Conservation (phyloP, 2,888 invertebrate species). For the Eupithecia subumbrata region DNA sequence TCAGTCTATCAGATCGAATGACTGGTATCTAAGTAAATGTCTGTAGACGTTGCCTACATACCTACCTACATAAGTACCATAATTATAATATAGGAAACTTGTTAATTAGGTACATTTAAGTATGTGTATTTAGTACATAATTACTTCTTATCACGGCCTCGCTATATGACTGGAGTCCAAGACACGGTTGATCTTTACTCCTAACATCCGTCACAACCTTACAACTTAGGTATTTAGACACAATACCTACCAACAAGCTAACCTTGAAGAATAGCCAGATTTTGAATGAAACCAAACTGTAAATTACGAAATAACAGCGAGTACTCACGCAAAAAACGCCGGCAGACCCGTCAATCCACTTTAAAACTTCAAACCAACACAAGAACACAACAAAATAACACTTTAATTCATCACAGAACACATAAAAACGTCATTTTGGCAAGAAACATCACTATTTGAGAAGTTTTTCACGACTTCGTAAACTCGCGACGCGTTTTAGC, state of each 20-base stretch:
- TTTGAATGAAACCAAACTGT: constrained; percentile 6
- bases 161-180: constrained; percentile 23
- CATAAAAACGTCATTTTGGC: constrained; percentile 62
- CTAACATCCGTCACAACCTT: constrained; percentile 11
- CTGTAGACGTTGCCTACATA: no score
- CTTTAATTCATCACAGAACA: constrained; percentile 58
- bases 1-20: not conserved
- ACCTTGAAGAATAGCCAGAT: constrained; percentile 32
- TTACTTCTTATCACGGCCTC: constrained; percentile 24
- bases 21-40: not conserved
- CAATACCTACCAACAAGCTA: constrained; percentile 17
- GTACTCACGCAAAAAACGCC: constrained; percentile 50
- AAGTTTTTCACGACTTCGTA: constrained; percentile 59
- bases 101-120: not conserved
- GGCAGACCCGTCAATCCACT: constrained; percentile 66
- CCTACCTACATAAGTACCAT: not conserved
- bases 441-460: constrained; percentile 57
- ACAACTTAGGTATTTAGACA: not conserved
- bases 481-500: constrained; percentile 43
- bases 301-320: constrained; percentile 6
- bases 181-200: constrained; percentile 30
- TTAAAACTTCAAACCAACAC: constrained; percentile 49
- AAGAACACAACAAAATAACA: constrained; percentile 49
- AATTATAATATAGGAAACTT: not conserved
- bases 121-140: not conserved